phyloP scores from a whole-genome alignment of 2,113 vertebrate species.

The Leptobrachium ailaonicum region DNA sequence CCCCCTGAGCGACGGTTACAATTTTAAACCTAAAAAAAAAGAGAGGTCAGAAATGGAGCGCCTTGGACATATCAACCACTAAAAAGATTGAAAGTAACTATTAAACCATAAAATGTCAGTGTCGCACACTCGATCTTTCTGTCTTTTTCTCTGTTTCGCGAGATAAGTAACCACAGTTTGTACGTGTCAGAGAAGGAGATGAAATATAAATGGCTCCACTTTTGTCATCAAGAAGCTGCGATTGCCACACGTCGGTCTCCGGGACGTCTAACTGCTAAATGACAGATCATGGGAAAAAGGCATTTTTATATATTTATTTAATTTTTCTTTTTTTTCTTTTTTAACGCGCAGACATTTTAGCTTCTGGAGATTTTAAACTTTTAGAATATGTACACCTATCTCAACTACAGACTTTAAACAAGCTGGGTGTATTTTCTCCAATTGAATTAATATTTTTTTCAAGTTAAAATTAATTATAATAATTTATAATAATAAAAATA shows the following conservation, averaged over 20 bases:
- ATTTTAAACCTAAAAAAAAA: not conserved
- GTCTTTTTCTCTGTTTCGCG: not conserved
- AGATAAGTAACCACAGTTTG: slow-evolving; percentile 5
- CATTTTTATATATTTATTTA: too few species aligned
- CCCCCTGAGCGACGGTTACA: too few species aligned
- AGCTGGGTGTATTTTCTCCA: too few species aligned
- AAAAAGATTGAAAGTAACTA: slow-evolving; percentile 3
- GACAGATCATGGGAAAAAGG: not conserved
- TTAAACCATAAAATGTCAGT: not conserved
- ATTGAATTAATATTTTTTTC: too few species aligned
- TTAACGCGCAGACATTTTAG: too few species aligned
- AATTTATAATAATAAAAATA: too few species aligned
- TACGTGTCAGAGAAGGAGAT: not conserved
- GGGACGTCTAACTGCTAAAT: not conserved
- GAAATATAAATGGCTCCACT: not conserved
- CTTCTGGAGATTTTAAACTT: too few species aligned
- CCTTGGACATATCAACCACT: not conserved
- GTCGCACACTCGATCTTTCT: not conserved
- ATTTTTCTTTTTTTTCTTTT: too few species aligned
- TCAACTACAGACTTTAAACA: too few species aligned
- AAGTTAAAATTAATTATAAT: too few species aligned
- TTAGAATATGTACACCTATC: too few species aligned
- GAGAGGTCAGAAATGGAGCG: not conserved
- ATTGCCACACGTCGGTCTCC: not conserved
- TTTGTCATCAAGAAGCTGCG: not conserved